Evolutionary conservation across 2,888 invertebrate species (phyloP), one percentile per base, ranked within the genome.

Genomic region (Sarcophaga subvicina): DNA sequence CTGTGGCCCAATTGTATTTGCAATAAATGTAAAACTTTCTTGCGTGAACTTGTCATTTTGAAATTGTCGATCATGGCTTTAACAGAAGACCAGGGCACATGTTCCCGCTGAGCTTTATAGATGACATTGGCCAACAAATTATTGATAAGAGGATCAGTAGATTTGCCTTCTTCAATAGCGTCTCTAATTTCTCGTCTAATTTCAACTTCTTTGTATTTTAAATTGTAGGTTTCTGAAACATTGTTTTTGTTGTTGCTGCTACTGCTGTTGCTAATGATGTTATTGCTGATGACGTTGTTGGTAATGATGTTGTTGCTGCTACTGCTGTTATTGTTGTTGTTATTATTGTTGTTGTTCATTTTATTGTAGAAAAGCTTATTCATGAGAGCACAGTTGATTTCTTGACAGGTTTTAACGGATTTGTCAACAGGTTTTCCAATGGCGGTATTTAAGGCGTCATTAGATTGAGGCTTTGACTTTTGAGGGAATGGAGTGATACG

Each of bases 131-230:
- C 64, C 27, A 90, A 67, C 37, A 80, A 73, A 10, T 27, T 60
- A 62, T 90, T 90, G 11, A 72, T 69, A 2, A 76, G 72, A 2
- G 88, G 88, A 87, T 90, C 86, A 11, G 86, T 69, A 8, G 90
- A 89, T 5, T 88, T 88, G 1, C 90, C 89, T 8, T 88, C 80
- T 45, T 87, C 82, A 14, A 90, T 86, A 11, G 90, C 90, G 27
- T 86, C 69, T 1, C 86, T 87, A 8, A 90, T 37, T 20, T 89
- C 80, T 59, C 88, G 49, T 0, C n/a, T 12, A 4, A 81, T 12
- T 11, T 63, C 22, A n/a, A 71, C 12, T 17, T 77, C n/a, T 27
- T 80, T 49, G 14, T 27, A n/a, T 70, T 77, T 59, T 0, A 25
- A n/a, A 4, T 62, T 59, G 4, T 22, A 45, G 8, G 20, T 49